phyloP scores from a whole-genome alignment of 2,113 vertebrate species.

The Columba janthina region DNA sequence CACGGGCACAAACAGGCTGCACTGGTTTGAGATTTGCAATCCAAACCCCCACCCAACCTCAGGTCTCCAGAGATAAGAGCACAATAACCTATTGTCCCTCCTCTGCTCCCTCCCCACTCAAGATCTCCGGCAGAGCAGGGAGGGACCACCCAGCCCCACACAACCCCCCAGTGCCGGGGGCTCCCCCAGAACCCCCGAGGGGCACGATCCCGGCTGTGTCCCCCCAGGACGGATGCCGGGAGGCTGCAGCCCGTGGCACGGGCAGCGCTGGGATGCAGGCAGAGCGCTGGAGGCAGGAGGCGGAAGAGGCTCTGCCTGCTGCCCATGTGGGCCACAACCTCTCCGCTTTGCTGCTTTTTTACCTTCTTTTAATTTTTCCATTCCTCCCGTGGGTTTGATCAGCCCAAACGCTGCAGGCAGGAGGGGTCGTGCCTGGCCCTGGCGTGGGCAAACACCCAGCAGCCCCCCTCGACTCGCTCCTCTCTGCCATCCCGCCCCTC shows the following conservation, averaged over 20 bases:
- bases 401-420: background rate
- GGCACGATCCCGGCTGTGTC: background rate
- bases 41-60: conserved; percentile 47
- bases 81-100: conserved; percentile 67
- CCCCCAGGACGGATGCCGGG: background rate
- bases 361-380: too few species aligned
- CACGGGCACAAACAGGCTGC: conserved; percentile 33
- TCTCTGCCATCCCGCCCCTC: background rate
- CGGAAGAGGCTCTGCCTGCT: background rate
- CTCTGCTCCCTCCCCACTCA: background rate
- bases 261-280: background rate
- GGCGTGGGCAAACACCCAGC: background rate
- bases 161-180: background rate
- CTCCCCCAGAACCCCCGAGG: background rate
- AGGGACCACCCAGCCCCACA: conserved; percentile 9
- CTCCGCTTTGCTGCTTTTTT: background rate
- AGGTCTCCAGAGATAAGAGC: conserved; percentile 62
- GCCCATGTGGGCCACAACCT: background rate
- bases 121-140: background rate
- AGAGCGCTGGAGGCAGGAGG: too few species aligned
- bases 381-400: background rate
- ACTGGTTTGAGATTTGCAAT: conserved; percentile 19
- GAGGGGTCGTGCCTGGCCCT: background rate
- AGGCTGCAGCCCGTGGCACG: background rate
- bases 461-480: too few species aligned